phyloP scores from a whole-genome alignment of 2,888 invertebrate genomes.

The Napeogenes inachia region DNA sequence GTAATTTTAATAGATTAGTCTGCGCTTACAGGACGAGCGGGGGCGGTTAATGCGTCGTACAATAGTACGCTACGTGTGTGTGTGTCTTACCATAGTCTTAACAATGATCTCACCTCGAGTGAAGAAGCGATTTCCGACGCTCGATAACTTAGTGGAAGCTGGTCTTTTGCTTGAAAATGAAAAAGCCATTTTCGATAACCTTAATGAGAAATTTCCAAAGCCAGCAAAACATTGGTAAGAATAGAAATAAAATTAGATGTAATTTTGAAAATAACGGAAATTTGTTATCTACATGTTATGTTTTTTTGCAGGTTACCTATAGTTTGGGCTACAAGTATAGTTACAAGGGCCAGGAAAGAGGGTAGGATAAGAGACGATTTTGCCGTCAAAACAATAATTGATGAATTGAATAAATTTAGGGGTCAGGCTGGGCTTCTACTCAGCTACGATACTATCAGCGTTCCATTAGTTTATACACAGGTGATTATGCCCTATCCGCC shows the following conservation, averaged over 20 bases:
- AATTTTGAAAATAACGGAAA: too few species aligned
- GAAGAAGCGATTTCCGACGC: slow-evolving; percentile 91
- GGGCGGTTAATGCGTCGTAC: slow-evolving; percentile 89
- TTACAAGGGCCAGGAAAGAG: slow-evolving; percentile 92
- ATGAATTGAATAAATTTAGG: slow-evolving; percentile 90
- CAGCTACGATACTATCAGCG: slow-evolving; percentile 87
- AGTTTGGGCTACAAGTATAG: slow-evolving; percentile 94
- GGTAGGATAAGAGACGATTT: slow-evolving; percentile 93
- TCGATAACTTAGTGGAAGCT: slow-evolving; percentile 90
- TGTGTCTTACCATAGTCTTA: slow-evolving; percentile 91
- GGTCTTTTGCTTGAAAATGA: slow-evolving; percentile 90
- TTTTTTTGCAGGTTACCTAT: slow-evolving; percentile 82
- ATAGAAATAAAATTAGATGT: slow-evolving; percentile 2
- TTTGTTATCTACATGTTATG: too few species aligned
- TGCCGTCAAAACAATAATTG: slow-evolving; percentile 93
- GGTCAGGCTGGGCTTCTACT: slow-evolving; percentile 86
- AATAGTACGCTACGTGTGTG: slow-evolving; percentile 89
- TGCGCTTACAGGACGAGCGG: slow-evolving; percentile 81
- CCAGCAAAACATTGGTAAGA: slow-evolving; percentile 90
- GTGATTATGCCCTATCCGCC: slow-evolving; percentile 44
- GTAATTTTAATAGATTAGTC: background rate
- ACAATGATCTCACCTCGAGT: slow-evolving; percentile 92
- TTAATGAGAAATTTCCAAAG: slow-evolving; percentile 88
- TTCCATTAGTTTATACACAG: slow-evolving; percentile 91
- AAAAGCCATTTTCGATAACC: slow-evolving; percentile 84